phyloP scores from a whole-genome alignment of 35 echinoderm and acorn worm genomes.

The Ophioderma brevispina region DNA sequence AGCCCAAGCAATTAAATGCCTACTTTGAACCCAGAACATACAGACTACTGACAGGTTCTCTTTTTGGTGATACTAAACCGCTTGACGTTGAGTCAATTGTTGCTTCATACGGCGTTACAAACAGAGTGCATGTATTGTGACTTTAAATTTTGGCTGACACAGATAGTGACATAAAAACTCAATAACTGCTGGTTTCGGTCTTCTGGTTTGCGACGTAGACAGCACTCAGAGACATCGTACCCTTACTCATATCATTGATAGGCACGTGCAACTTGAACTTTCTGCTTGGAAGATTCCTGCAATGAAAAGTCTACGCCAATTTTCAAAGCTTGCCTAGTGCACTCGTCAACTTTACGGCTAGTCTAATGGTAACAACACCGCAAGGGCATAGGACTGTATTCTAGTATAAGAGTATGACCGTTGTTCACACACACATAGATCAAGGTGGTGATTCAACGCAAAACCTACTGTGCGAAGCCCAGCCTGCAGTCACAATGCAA shows the following conservation, averaged over 20 bases:
- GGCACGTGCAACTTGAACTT: too few species aligned
- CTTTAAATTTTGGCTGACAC: not conserved
- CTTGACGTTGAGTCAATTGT: slow-evolving; percentile 19
- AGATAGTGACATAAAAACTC: slow-evolving; percentile 19
- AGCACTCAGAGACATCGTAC: not conserved
- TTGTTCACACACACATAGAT: not conserved
- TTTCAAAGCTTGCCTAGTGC: too few species aligned
- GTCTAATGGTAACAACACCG: too few species aligned
- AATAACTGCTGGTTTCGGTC: slow-evolving; percentile 13
- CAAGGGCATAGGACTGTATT: not conserved
- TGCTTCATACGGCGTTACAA: slow-evolving; percentile 28
- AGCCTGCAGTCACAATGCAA: not conserved
- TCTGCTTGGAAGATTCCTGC: too few species aligned
- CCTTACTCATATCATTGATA: not conserved
- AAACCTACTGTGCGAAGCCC: not conserved
- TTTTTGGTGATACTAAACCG: slow-evolving; percentile 38
- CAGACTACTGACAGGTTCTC: slow-evolving; percentile 55
- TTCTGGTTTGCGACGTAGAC: not conserved
- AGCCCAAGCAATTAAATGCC: not conserved
- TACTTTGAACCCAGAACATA: slow-evolving; percentile 32
- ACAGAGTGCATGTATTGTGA: not conserved
- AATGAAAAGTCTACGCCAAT: not conserved
- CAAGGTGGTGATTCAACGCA: not conserved
- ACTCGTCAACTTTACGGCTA: too few species aligned
- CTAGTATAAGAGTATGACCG: not conserved